Evolutionary conservation across 2,888 invertebrate species (phyloP).

Genomic region (Cantharis rustica): DNA sequence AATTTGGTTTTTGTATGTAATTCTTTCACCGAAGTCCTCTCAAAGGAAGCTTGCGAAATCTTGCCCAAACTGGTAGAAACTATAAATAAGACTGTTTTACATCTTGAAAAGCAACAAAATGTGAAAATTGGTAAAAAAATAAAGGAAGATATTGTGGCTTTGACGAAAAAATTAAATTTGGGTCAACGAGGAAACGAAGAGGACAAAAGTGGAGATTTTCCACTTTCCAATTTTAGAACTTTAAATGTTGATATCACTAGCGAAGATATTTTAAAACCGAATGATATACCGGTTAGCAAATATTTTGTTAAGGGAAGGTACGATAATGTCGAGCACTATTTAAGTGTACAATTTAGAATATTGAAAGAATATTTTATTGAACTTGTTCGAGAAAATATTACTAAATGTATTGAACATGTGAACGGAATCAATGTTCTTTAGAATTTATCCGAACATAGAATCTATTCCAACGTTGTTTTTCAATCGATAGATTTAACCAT

Average conservation of each 20-base stretch:
- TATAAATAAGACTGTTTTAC: too few relatives aligned
- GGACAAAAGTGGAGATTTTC: conserved; percentile 25
- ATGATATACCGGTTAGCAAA: conserved; percentile 58
- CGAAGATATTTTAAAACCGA: conserved; percentile 48
- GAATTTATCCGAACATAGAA: conserved; percentile 45
- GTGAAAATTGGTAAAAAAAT: too few relatives aligned
- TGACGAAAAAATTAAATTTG: too few relatives aligned
- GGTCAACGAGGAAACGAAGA: too few relatives aligned
- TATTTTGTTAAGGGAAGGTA: conserved; percentile 69
- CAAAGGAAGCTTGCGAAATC: too few relatives aligned
- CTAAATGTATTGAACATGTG: conserved; percentile 34
- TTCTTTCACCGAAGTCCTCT: too few relatives aligned
- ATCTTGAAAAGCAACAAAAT: too few relatives aligned
- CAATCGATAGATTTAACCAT: conserved; percentile 54
- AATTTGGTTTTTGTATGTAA: too few relatives aligned
- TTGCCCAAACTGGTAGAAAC: too few relatives aligned
- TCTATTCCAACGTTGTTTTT: conserved; percentile 59
- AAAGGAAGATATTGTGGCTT: too few relatives aligned
- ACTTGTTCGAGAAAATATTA: conserved; percentile 71
- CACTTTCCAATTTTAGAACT: conserved; percentile 60
- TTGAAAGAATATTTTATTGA: conserved; percentile 79
- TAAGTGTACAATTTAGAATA: conserved; percentile 79
- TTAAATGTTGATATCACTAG: conserved; percentile 61
- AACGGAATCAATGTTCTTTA: background rate
- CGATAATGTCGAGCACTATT: conserved; percentile 69